A percentile compares a stretch with the other conserved stretches of the same genome.
Conservation (phyloP, 2,797 vertebrate species). For the Thalassophryne amazonica region DNA sequence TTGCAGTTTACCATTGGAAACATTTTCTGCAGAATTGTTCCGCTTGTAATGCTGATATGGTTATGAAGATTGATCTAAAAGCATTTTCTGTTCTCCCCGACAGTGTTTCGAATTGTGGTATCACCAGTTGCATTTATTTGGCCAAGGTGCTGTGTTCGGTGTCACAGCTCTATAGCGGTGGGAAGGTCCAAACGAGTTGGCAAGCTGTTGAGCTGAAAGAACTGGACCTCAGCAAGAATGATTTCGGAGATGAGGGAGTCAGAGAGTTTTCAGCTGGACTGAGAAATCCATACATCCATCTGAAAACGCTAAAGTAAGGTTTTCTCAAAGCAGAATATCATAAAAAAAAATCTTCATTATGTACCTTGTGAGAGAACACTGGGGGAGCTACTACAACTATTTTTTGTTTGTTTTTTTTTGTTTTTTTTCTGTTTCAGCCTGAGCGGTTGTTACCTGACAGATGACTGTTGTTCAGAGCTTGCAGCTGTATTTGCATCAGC, state of each 20-base stretch:
- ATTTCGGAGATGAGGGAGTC: slow-evolving; percentile 24
- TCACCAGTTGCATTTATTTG: slow-evolving; percentile 17
- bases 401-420: too few species aligned
- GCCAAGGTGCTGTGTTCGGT: slow-evolving; percentile 18
- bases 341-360: background rate
- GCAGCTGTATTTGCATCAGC: slow-evolving; percentile 2
- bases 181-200: background rate
- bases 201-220: slow-evolving; percentile 18
- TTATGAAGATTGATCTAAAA: background rate
- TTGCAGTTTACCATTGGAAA: too few species aligned
- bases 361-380: too few species aligned
- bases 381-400: too few species aligned
- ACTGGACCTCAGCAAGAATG: slow-evolving; percentile 50
- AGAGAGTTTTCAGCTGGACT: slow-evolving; percentile 5
- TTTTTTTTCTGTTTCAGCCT: slow-evolving; percentile 20
- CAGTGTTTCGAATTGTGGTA: slow-evolving; percentile 48
- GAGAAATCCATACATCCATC: slow-evolving; percentile 19
- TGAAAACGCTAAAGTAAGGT: slow-evolving; percentile 36
- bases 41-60: too few species aligned
- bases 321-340: background rate
- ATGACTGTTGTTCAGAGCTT: slow-evolving; percentile 26
- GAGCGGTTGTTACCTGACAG: slow-evolving; percentile 29
- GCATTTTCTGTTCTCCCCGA: background rate
- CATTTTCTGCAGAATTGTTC: too few species aligned
- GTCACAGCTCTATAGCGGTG: slow-evolving; percentile 8